Conservation (phyloP, 2,797 vertebrate species). For the Lycodopsis pacificus region DNA sequence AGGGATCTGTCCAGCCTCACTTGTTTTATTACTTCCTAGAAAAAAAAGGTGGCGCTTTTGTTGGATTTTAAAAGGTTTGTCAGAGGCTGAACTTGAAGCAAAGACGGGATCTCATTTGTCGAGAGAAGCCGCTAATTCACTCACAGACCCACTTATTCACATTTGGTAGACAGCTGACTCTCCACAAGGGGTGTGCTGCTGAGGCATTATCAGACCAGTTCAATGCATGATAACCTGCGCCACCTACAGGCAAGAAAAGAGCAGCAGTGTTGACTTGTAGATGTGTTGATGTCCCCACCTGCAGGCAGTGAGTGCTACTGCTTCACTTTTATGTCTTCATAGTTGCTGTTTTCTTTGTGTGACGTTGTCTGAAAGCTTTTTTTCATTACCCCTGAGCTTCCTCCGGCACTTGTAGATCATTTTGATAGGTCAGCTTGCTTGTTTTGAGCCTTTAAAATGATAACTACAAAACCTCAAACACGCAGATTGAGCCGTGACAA, state of each 20-base stretch:
- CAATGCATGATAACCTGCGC: neutral
- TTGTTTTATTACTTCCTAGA: neutral
- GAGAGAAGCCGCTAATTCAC: neutral
- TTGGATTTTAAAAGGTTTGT: neutral
- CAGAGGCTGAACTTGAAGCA: neutral
- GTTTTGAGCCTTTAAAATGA: neutral
- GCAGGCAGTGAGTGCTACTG: neutral
- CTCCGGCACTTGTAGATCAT: neutral
- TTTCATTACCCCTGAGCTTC: neutral
- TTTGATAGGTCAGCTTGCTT: neutral
- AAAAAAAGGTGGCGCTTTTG: slow-evolving; percentile 3
- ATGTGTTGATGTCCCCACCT: neutral
- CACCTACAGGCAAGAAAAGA: neutral
- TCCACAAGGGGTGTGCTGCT: neutral
- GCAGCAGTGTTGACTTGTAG: neutral
- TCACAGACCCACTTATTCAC: neutral
- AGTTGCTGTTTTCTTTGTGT: neutral
- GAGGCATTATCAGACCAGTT: neutral
- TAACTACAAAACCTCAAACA: slow-evolving; percentile 4
- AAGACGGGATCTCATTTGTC: neutral
- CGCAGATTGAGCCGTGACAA: neutral
- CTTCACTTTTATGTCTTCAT: neutral
- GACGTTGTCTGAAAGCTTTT: neutral
- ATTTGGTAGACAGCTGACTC: neutral
- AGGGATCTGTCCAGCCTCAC: neutral